Evolutionary conservation across 2,797 vertebrate species (phyloP), one percentile per base, ranked within the genome.

Genomic region (Hozukius guyotensis): DNA sequence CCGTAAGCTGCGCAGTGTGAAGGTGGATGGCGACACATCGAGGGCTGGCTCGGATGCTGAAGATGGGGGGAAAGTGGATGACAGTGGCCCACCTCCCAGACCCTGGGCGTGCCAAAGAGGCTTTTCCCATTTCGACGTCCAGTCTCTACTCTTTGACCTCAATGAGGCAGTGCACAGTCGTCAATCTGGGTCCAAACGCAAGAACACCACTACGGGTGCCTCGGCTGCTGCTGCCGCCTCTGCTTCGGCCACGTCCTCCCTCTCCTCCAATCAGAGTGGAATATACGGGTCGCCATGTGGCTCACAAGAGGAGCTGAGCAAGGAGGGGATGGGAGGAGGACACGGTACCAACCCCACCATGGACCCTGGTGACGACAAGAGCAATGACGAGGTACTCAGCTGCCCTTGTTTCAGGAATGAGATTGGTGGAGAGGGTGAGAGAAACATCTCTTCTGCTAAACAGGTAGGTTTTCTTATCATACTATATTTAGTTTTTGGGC

Each of bases 321-420:
- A 96, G 78, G 99, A 99, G 78, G 98, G 98, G 42, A 95, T 91
- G 65, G 87, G 93, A 18, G 90, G 89, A 18, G 90, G 88, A 49
- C 93, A 94, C 1, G 10, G 78, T 22, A 67, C 87, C 55, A 94
- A 89, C 89, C 95, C 95, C 1, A 91, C 96, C 67, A 92, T 99
- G 92, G 99, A 99, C 92, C 97, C 98, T 16, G 99, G 99, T 10
- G 99, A 99, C 1, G 99, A 99, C 91, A 99, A 98, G 93, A 99
- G 97, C 95, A 99, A 99, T 34, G 98, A 99, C n/a, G 96, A 99
- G 56, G 97, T 99, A 62, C 96, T 99, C 90, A 98, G 97, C 90
- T 99, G 99, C 80, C 98, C 99, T 0, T 99, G 99, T 90, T 99
- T 99, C 92, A 97, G 99, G 80, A 99, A 99, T 49, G 99, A 99